Evolutionary conservation across 2,888 invertebrate species (phyloP), one percentile per base, ranked within the genome.

Genomic region (Platypus cylindrus): DNA sequence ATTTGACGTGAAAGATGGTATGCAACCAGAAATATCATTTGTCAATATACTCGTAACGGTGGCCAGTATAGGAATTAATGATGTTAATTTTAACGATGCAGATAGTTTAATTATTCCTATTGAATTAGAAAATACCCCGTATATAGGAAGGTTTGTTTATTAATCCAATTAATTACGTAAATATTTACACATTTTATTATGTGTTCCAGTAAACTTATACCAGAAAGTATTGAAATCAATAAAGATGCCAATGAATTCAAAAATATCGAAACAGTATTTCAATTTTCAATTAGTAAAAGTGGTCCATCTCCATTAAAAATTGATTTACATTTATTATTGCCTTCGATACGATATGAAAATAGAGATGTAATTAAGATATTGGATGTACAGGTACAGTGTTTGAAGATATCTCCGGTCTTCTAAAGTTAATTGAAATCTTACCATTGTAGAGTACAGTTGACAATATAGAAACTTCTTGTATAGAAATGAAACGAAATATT

Each of bases 131-230:
- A 46, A 43, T 35, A 37, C 37, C 5, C 48, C 49, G 2, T 46
- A 45, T 31, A 44, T 50, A 27, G 35, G 39, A 35, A 47, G 47
- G 50, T 49, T 40, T 42, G 44, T 42, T 13, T n/a, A 24, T 11
- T 17, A 8, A 24, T 23, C n/a, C n/a, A n/a, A n/a, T n/a, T n/a
- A n/a, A n/a, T n/a, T n/a, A n/a, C n/a, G n/a, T n/a, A n/a, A n/a
- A 17, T 16, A 28, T 15, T 14, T 24, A 16, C n/a, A 11, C 22
- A 3, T 5, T 23, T 34, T 34, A 9, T 20, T 23, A 30, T 17
- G 8, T 20, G 20, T 18, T 34, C 24, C 28, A 34, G 34, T n/a
- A 16, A 29, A 4, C 17, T 28, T 4, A 2, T 12, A 9, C 34
- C 34, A 8, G 23, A 34, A 23, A 29, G 16, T 2, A 30, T 29